phyloP scores from a whole-genome alignment of 35 echinoderm and acorn worm species.

The Strongylocentrotus purpuratus region DNA sequence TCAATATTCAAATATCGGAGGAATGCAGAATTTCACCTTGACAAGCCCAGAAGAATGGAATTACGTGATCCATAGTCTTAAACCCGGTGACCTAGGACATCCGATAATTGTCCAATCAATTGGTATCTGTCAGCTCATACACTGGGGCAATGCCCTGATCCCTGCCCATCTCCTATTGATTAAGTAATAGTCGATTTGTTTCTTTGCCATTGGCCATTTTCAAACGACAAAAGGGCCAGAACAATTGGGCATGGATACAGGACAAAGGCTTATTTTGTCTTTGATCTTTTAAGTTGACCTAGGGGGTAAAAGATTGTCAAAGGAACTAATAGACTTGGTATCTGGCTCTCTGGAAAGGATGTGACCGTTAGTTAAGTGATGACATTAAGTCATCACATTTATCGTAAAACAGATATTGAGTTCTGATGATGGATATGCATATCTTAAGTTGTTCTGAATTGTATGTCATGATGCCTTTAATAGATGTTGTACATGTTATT shows the following conservation, averaged over 20 bases:
- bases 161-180: background rate
- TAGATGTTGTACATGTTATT: too few relatives aligned
- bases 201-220: background rate
- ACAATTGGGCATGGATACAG: background rate
- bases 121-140: background rate
- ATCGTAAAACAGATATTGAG: too few relatives aligned
- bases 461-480: too few relatives aligned
- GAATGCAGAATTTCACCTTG: background rate
- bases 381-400: background rate
- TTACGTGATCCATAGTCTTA: background rate
- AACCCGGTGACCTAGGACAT: background rate
- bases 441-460: too few relatives aligned
- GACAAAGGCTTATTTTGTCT: background rate
- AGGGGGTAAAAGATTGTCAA: background rate
- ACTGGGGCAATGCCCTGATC: background rate
- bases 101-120: background rate
- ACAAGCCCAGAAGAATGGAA: background rate
- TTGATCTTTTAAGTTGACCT: background rate
- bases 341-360: background rate
- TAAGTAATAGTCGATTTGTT: background rate
- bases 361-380: background rate
- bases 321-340: background rate
- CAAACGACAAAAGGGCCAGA: background rate
- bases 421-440: too few relatives aligned
- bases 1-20: background rate